Conservation (phyloP, 1,140 invertebrate genomes). For the Leptinotarsa defecta region DNA sequence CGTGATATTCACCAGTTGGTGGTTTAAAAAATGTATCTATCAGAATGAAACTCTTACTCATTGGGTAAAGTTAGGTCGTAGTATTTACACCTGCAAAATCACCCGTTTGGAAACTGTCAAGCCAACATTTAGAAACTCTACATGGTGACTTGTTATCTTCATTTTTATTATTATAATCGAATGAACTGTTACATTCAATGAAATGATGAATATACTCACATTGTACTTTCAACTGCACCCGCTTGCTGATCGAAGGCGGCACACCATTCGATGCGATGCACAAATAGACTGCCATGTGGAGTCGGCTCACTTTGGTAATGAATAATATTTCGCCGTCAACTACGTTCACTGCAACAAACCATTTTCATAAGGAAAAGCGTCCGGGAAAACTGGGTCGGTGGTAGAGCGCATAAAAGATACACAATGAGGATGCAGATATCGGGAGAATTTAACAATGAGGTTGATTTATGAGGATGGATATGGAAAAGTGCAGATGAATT, state of each 20-base stretch:
- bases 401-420: slow-evolving; percentile 13
- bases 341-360: slow-evolving; percentile 72
- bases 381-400: slow-evolving; percentile 6
- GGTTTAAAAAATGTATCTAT: too few species aligned
- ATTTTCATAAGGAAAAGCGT: slow-evolving; percentile 1
- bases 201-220: slow-evolving; percentile 69
- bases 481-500: slow-evolving; percentile 22
- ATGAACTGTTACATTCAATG: slow-evolving; percentile 16
- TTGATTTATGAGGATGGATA: slow-evolving; percentile 26
- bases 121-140: too few species aligned
- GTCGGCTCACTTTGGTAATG: slow-evolving; percentile 83
- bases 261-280: slow-evolving; percentile 88
- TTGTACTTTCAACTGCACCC: slow-evolving; percentile 82
- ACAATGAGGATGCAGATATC: slow-evolving; percentile 30
- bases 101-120: not conserved
- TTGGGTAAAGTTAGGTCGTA: too few species aligned
- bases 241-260: slow-evolving; percentile 84
- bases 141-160: too few species aligned
- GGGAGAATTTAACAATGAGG: slow-evolving; percentile 26
- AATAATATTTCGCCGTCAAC: slow-evolving; percentile 83
- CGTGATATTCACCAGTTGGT: too few species aligned
- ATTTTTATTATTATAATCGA: too few species aligned
- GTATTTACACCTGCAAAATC: not conserved
- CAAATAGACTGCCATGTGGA: slow-evolving; percentile 89
- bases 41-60: too few species aligned